Evolutionary conservation across 2,113 vertebrate species (phyloP).

Genomic region (Rhinoptilus africanus): DNA sequence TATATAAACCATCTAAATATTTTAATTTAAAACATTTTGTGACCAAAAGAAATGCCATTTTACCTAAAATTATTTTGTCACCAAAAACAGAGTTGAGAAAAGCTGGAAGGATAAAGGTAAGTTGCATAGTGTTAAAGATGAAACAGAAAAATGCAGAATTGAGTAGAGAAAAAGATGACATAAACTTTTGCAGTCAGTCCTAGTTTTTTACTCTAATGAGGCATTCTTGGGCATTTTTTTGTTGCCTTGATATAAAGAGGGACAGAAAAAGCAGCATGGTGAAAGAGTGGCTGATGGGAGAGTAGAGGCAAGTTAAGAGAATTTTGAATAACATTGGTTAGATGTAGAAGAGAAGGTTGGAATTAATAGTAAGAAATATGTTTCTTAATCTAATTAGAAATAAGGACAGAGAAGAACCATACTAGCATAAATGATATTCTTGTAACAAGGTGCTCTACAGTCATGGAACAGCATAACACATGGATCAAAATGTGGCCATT

Average conservation of each 20-base stretch:
- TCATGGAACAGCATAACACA: fast-evolving
- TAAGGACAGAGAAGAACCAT: neutral
- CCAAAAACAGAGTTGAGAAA: neutral
- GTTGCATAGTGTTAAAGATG: neutral
- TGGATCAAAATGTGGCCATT: neutral
- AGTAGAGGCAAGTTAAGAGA: neutral
- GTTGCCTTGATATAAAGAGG: neutral
- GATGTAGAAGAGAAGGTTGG: neutral
- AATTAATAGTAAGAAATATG: neutral
- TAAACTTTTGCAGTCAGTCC: neutral
- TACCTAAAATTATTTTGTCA: neutral
- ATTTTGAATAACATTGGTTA: neutral
- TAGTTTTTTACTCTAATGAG: neutral
- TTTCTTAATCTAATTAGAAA: neutral
- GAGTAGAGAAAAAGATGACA: neutral
- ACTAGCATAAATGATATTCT: neutral
- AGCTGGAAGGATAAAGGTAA: neutral
- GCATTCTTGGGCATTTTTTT: neutral
- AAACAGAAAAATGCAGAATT: neutral
- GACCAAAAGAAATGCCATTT: neutral
- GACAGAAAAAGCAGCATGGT: neutral
- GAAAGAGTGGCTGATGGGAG: neutral
- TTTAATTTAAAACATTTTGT: neutral
- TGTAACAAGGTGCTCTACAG: neutral
- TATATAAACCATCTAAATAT: neutral